A percentile compares a stretch with the other conserved stretches of the same genome.
These are phyloP conservation scores for Sepiola atlantica DNA, from an alignment of 2,888 invertebrate species.

Conservation along the genomic window DNA sequence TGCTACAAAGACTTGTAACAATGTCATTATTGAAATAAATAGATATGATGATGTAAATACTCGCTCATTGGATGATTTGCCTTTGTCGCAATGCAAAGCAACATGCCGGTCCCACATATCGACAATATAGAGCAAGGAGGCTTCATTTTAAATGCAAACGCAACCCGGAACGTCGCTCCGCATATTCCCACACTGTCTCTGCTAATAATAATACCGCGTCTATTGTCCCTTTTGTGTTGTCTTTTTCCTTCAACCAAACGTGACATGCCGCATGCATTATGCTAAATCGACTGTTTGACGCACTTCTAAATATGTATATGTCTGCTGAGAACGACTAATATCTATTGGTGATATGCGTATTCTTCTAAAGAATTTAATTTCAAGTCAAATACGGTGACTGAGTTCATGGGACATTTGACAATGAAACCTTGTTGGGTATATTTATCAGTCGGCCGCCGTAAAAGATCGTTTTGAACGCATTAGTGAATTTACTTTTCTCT, in stretches of 20 bases:
- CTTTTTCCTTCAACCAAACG: not conserved
- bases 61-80: not conserved
- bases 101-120: conserved; percentile 21
- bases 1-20: not conserved
- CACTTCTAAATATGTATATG: not conserved
- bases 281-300: not conserved
- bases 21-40: conserved; percentile 20
- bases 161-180: not conserved
- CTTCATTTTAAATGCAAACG: not conserved
- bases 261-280: not conserved
- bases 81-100: not conserved
- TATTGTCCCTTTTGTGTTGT: conserved; percentile 12
- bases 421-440: not conserved
- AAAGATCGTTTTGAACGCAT: not conserved
- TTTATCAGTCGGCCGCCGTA: not conserved
- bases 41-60: conserved; percentile 5
- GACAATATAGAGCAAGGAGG: not conserved
- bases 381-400: not conserved
- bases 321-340: not conserved
- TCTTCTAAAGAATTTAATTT: not conserved
- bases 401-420: conserved; percentile 13
- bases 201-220: not conserved
- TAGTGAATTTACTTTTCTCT: not conserved
- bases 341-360: conserved; percentile 15
- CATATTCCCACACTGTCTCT: not conserved